Evolutionary conservation across 2,113 vertebrate species (phyloP), one percentile per base, ranked within the genome.

Genomic region (Calyptomena viridis): DNA sequence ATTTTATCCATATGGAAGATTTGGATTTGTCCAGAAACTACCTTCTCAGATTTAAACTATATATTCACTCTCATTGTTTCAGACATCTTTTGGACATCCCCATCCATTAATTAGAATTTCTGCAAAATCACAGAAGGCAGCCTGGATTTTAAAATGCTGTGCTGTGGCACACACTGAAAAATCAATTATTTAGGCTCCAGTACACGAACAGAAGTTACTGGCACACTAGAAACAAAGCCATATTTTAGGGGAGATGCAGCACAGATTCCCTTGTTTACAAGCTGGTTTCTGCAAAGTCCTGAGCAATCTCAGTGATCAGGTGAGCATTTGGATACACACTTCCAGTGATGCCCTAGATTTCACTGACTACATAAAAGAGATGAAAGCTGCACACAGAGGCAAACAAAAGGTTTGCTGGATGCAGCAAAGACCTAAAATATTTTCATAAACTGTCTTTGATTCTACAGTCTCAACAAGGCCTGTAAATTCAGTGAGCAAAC

Each of bases 1-100:
- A 96, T 95, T 96, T 96, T 76, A 95, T 79, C 85, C 94, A 47
- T 35, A 44, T n/a, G 69, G 83, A 91, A 96, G 40, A 60, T 44
- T 47, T 66, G 0, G 44, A 39, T 25, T n/a, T 66, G 35, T 83
- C n/a, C 60, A 69, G 78, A 90, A 90, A 93, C 81, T 40, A 81
- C 49, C 66, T 84, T 68, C n/a, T 79, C 56, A 31, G 14, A 72
- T 81, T 75, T 40, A 75, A 86, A 72, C 12, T 30, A 12, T 2
- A 6, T 31, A 71, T 35, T 71, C 47, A 50, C 27, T 31, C 69
- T 37, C 50, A 25, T 55, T 33, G 46, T 6, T 78, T 64, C 28
- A 14, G 5, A 42, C 1, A 7, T 12, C 35, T 84, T 68, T 35
- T 31, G 60, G 37, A 74, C 62, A 90, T 15, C 20, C 53, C 31